Conservation (phyloP, 2,113 vertebrate species). For the Phrynosoma blainvillii region DNA sequence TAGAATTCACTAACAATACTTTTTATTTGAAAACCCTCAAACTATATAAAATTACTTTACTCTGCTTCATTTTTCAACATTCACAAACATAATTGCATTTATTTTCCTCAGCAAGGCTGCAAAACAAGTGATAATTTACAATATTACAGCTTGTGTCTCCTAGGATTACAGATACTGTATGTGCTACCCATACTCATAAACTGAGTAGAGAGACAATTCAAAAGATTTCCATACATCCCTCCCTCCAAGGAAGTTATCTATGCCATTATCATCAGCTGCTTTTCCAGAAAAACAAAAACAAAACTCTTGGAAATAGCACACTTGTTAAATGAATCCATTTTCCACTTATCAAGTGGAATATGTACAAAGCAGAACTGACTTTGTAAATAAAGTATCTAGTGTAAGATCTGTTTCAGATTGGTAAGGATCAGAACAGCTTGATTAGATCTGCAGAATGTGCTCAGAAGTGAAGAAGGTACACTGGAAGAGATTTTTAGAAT, state of each 20-base stretch:
- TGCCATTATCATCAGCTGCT: slow-evolving; percentile 49
- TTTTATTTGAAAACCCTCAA: slow-evolving; percentile 77
- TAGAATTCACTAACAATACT: slow-evolving; percentile 72
- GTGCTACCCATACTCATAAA: slow-evolving; percentile 51
- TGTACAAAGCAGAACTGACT: neutral
- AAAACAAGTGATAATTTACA: slow-evolving; percentile 82
- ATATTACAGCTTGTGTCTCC: slow-evolving; percentile 68
- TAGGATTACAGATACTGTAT: slow-evolving; percentile 71
- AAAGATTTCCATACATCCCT: neutral
- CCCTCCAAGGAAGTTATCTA: slow-evolving; percentile 28
- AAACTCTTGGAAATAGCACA: slow-evolving; percentile 32
- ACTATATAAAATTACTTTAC: slow-evolving; percentile 74
- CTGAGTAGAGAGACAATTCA: slow-evolving; percentile 24
- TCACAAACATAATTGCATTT: slow-evolving; percentile 80
- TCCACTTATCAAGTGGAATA: slow-evolving; percentile 42
- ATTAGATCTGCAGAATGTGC: neutral
- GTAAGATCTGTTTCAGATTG: slow-evolving; percentile 38
- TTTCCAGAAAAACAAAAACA: neutral
- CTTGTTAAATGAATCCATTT: slow-evolving; percentile 51
- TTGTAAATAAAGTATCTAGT: slow-evolving; percentile 34
- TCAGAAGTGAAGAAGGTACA: slow-evolving; percentile 33
- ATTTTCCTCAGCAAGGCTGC: slow-evolving; percentile 78
- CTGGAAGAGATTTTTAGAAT: neutral
- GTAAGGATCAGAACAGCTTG: slow-evolving; percentile 27
- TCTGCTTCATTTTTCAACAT: slow-evolving; percentile 80